phyloP scores from a whole-genome alignment of 2,888 invertebrate species.

The Artemia sinica region DNA sequence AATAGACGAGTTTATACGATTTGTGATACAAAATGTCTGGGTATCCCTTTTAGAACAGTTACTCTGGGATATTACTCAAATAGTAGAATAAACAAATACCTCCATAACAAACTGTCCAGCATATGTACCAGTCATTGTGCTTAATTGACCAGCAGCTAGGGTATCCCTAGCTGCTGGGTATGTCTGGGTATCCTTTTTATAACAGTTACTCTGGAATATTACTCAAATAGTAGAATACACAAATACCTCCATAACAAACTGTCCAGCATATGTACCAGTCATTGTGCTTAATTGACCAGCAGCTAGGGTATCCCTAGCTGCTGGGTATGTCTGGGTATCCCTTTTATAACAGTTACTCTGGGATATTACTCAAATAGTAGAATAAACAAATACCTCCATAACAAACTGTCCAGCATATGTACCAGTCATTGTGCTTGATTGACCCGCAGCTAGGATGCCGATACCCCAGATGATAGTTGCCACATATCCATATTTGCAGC shows the following conservation, averaged over 20 bases:
- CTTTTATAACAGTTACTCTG: too few species aligned
- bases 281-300: constrained; percentile 69
- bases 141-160: constrained; percentile 62
- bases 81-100: constrained; percentile 29
- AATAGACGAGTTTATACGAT: too few species aligned
- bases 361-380: not conserved
- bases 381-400: constrained; percentile 44
- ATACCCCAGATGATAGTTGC: constrained; percentile 73
- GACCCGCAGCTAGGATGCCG: constrained; percentile 62
- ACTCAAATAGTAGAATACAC: not conserved
- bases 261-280: constrained; percentile 72
- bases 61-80: too few species aligned
- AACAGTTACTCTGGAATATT: too few species aligned
- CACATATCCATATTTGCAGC: constrained; percentile 53
- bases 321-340: too few species aligned
- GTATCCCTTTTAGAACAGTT: too few species aligned
- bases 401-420: constrained; percentile 75
- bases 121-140: constrained; percentile 68
- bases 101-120: constrained; percentile 80
- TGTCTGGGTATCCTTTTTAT: too few species aligned
- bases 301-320: constrained; percentile 59
- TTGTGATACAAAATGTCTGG: too few species aligned
- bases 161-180: constrained; percentile 65
- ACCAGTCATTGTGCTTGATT: constrained; percentile 67
- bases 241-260: constrained; percentile 60